Base-by-base conservation (phyloP, 2,797 vertebrate species). In the Malacoctenus gilli region DNA sequence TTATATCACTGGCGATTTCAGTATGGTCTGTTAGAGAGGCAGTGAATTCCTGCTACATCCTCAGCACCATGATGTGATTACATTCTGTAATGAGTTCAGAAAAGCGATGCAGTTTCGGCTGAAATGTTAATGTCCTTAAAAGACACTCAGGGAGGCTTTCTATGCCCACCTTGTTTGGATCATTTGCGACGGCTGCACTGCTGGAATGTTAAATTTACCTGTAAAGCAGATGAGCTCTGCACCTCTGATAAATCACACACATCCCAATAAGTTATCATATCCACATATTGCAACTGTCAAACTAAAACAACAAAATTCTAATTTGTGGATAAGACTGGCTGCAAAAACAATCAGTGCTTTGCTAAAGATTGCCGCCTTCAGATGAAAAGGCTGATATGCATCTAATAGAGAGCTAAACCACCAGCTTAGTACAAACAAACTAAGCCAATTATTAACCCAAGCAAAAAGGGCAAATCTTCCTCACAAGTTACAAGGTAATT, bases 401-500 rank as follows among this genome's bases (percentile, higher is more conserved):
- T 31, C 32, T 46, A 52, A 57, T 46, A 72, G 30, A 69, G 15
- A 54, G 55, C 54, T 50, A 23, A 68, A 58, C 22, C 52, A 74
- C 5, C 14, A 15, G 62, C 67, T 68, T 41, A 51, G 42, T 58
- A 41, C 39, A 71, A 74, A 73, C 50, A 61, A 38, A 38, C 47
- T 51, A 50, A 72, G 46, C 59, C 60, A 69, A 52, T 77, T 46
- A 72, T 75, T 73, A 58, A 71, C 65, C 63, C 4, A 69, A 47
- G 31, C 19, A 21, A 10, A 51, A 51, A 22, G 3, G 50, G 11
- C 7, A 67, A 60, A 67, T 61, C 37, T 53, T 49, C 39, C 25
- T 40, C 16, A 9, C 14, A 36, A 58, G 54, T 71, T 74, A 62
- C 69, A 65, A 40, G 38, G 30, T 51, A 68, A 68, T 82, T 32